Evolutionary conservation across 2,113 vertebrate genomes (phyloP).

Genomic region (Isichthys henryi): DNA sequence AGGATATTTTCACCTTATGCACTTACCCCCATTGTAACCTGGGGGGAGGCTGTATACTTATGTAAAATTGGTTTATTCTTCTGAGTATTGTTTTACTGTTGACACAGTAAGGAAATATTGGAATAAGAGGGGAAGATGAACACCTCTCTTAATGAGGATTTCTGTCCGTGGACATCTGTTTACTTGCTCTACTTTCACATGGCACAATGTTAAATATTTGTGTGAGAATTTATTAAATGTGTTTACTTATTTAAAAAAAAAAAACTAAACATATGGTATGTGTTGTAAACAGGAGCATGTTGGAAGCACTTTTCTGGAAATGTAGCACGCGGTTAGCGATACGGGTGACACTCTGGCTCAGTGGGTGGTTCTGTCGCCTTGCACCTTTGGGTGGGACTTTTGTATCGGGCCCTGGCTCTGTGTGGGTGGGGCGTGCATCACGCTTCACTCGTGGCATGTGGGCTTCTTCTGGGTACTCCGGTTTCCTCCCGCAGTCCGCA

Average conservation of each 20-base stretch:
- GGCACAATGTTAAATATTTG: background rate
- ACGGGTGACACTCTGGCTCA: background rate
- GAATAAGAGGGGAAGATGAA: background rate
- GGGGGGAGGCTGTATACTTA: background rate
- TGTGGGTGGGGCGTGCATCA: background rate
- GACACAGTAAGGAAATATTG: background rate
- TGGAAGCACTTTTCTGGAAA: background rate
- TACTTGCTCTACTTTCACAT: background rate
- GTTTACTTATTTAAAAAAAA: background rate
- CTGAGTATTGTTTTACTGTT: background rate
- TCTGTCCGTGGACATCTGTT: background rate
- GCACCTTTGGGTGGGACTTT: background rate
- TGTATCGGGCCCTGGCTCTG: background rate
- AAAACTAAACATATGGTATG: background rate
- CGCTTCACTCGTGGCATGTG: background rate
- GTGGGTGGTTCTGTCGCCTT: background rate
- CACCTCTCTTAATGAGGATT: background rate
- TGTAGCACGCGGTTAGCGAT: background rate
- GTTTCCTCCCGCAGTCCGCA: background rate
- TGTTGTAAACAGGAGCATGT: background rate
- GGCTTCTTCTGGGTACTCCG: background rate
- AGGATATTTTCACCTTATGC: no score
- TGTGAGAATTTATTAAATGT: background rate
- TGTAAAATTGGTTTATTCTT: background rate
- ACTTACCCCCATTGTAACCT: no score